A percentile compares a stretch with the other conserved stretches of the same genome.
Conservation (phyloP, 2,797 vertebrate species). For the Aselliscus stoliczkanus region DNA sequence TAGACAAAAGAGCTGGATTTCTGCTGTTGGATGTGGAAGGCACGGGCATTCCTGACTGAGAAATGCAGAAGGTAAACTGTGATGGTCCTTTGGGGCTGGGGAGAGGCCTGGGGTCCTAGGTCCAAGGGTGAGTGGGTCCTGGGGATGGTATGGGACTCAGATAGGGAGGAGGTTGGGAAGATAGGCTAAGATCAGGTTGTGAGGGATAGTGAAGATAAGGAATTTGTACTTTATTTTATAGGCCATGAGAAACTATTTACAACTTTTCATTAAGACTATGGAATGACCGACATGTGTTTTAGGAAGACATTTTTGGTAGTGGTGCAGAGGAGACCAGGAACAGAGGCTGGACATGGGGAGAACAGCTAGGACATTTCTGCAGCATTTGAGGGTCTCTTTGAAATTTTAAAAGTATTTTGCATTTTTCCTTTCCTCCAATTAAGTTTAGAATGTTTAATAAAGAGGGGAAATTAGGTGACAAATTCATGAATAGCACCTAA, state of each 20-base stretch:
- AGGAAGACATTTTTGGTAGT: neutral
- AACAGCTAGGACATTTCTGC: neutral
- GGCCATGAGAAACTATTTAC: neutral
- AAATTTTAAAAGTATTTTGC: neutral
- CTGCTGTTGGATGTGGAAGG: neutral
- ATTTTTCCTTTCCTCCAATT: constrained; percentile 30
- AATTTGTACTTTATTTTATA: neutral
- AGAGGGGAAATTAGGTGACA: constrained; percentile 18
- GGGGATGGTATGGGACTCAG: neutral
- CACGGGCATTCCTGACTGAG: neutral
- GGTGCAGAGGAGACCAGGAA: neutral
- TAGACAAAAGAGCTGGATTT: neutral
- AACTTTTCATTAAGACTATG: neutral
- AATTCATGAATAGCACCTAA: neutral
- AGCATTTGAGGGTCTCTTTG: neutral
- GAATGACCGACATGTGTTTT: neutral
- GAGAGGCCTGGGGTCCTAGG: neutral
- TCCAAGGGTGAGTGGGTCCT: neutral
- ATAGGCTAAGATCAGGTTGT: neutral
- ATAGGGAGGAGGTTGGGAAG: neutral
- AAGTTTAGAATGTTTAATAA: constrained; percentile 38
- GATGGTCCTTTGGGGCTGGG: neutral
- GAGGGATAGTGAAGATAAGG: neutral
- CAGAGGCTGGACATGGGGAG: neutral
- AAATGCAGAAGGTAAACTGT: neutral